Base-by-base conservation (phyloP, 2,888 invertebrate species). In the Liodrosophila aerea region DNA sequence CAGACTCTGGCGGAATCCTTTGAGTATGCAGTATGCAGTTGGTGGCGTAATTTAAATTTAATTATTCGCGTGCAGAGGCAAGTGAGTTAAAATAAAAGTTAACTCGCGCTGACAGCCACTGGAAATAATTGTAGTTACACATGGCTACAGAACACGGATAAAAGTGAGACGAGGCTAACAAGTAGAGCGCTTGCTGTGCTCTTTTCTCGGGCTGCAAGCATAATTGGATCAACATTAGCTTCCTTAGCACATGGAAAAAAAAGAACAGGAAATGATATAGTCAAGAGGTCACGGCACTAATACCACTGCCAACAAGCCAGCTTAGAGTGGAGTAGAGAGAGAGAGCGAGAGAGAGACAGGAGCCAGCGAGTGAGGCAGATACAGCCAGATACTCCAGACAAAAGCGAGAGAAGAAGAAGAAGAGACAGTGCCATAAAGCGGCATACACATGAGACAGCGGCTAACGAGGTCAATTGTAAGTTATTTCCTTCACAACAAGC, bases 401-500 rank as follows among this genome's bases (percentile, higher is more conserved):
- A 44, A 51, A 45, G 15, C 12, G 27, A 27, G 15, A 16, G 49
- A 37, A 27, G 9, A 27, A 36, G 34, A 30, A 8, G 11, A 15
- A 54, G 39, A 33, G n/a, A 30, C 27, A 29, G 41, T 9, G 41
- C 56, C 70, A 77, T 66, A 64, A 67, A 66, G 52, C 61, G 57
- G 57, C 68, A 47, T 73, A 65, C 73, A 82, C 65, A 75, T 61
- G 65, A 66, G 76, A 65, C 67, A 69, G 51, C 58, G 65, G 52
- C 84, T 82, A 85, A 82, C 81, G 81, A 82, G 86, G 81, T 82
- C 84, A 82, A 82, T 82, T 85, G 81, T 82, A 80, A 82, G 86
- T 85, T 82, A 85, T 82, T 80, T 82, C 64, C 84, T 56, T 13
- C 57, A 63, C 56, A 56, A 53, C 56, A 73, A 47, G 41, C 62